Conservation (phyloP, 2,888 invertebrate species). For the Drosophila formosana region DNA sequence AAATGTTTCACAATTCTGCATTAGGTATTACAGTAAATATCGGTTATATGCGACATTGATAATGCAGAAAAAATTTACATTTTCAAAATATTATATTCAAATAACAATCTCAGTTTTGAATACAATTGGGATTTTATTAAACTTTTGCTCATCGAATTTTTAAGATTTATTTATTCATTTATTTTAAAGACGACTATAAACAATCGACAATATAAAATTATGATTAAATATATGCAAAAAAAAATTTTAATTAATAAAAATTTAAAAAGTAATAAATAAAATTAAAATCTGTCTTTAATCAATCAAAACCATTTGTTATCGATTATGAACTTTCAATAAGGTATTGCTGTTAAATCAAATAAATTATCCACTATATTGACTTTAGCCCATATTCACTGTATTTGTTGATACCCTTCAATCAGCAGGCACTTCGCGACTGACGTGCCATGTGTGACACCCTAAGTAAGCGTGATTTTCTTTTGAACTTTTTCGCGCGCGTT, state of each 20-base stretch:
- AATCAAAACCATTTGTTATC: background rate
- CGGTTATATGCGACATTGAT: background rate
- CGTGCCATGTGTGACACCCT: constrained; percentile 1
- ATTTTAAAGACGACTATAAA: no score
- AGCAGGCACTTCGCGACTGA: background rate
- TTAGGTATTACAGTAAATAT: background rate
- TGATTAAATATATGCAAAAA: no score
- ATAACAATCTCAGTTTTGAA: background rate
- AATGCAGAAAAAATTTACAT: background rate
- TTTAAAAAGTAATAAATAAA: background rate
- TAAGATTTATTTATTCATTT: no score
- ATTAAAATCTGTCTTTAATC: background rate
- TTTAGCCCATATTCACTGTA: background rate
- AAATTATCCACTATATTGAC: background rate
- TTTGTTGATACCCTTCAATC: constrained; percentile 12
- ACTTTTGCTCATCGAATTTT: no score
- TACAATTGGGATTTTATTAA: background rate
- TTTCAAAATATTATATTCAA: background rate
- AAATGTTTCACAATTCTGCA: background rate
- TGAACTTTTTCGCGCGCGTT: background rate
- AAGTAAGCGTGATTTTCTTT: background rate
- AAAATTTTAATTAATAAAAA: no score
- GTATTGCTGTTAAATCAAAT: no score
- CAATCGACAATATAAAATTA: no score
- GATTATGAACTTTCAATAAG: background rate